Percentiles rank a stretch among this genome's conserved stretches.
These are phyloP conservation scores for Misgurnus anguillicaudatus DNA, from an alignment of 2,113 vertebrate species.

Conservation along the genomic window DNA sequence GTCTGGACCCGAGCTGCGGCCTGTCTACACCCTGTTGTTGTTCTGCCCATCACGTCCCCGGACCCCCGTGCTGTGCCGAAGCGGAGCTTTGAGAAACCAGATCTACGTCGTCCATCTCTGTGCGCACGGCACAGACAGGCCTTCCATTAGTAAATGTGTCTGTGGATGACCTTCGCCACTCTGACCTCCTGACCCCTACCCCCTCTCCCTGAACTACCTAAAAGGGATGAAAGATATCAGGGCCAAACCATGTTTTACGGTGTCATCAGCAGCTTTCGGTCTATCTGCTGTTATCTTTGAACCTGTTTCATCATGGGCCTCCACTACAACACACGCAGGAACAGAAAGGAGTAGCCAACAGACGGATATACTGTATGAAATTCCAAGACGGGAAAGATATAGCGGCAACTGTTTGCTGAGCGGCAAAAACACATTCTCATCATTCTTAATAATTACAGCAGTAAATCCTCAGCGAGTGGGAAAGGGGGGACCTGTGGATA, in stretches of 20 bases:
- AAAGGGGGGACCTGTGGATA: slow-evolving; percentile 7
- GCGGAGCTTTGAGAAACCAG: slow-evolving; percentile 68
- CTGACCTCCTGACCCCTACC: slow-evolving; percentile 48
- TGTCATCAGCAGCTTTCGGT: slow-evolving; percentile 60
- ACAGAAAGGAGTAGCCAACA: slow-evolving; percentile 3
- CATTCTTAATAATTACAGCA: slow-evolving; percentile 43
- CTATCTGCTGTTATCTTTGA: slow-evolving; percentile 71
- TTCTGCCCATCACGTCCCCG: slow-evolving; percentile 55
- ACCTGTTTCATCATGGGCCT: slow-evolving; percentile 59
- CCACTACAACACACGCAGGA: slow-evolving; percentile 36
- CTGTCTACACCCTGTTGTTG: slow-evolving; percentile 72
- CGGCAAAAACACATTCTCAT: slow-evolving; percentile 27
- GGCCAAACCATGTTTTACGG: slow-evolving; percentile 61
- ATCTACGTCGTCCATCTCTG: slow-evolving; percentile 68
- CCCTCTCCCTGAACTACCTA: slow-evolving; percentile 61
- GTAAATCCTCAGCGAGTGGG: slow-evolving; percentile 44
- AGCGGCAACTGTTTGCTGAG: slow-evolving; percentile 20
- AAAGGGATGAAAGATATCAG: slow-evolving; percentile 53
- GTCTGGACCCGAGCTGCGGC: slow-evolving; percentile 49
- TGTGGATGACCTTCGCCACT: slow-evolving; percentile 65
- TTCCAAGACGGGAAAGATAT: slow-evolving; percentile 15
- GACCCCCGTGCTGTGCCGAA: neutral
- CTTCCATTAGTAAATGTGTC: slow-evolving; percentile 66
- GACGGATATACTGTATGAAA: slow-evolving; percentile 1
- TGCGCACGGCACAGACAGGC: slow-evolving; percentile 66